These are phyloP conservation scores for Cerastoderma edule DNA, from an alignment of 2,888 invertebrate genomes.

Conservation along the genomic window DNA sequence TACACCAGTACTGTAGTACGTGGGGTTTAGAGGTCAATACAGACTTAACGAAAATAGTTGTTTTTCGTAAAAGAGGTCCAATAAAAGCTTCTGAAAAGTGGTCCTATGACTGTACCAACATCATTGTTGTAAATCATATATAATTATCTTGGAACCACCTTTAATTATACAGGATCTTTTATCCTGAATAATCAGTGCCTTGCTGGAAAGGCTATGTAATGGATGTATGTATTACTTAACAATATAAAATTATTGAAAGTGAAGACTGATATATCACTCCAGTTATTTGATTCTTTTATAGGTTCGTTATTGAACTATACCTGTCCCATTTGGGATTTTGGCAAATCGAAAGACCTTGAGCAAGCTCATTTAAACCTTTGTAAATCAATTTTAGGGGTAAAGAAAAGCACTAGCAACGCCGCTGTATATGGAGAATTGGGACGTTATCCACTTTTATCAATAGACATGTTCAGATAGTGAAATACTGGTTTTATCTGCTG, in stretches of 20 bases:
- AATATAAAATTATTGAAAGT: neutral
- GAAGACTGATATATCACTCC: conserved; percentile 2
- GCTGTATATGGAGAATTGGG: conserved; percentile 32
- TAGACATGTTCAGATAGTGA: conserved; percentile 21
- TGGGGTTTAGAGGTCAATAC: conserved; percentile 26
- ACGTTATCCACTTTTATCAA: conserved; percentile 26
- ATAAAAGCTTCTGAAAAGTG: neutral
- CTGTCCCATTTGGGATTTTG: conserved; percentile 19
- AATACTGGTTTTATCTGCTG: conserved; percentile 20
- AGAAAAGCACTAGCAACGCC: conserved; percentile 14
- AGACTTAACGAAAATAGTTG: conserved; percentile 14
- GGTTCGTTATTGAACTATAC: conserved; percentile 20
- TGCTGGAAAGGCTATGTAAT: conserved; percentile 25
- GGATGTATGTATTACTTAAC: conserved; percentile 20
- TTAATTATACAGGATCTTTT: conserved; percentile 21
- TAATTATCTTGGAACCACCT: conserved; percentile 26
- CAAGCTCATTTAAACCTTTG: conserved; percentile 30
- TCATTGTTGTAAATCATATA: conserved; percentile 19
- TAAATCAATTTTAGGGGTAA: conserved; percentile 26
- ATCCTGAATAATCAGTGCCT: conserved; percentile 2
- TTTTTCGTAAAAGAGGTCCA: conserved; percentile 23
- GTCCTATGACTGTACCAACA: neutral
- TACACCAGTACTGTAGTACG: too few relatives aligned
- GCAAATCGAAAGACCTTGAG: conserved; percentile 23
- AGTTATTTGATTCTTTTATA: conserved; percentile 36